Conservation (phyloP, 2,113 vertebrate genomes). For the Falco punctatus region DNA sequence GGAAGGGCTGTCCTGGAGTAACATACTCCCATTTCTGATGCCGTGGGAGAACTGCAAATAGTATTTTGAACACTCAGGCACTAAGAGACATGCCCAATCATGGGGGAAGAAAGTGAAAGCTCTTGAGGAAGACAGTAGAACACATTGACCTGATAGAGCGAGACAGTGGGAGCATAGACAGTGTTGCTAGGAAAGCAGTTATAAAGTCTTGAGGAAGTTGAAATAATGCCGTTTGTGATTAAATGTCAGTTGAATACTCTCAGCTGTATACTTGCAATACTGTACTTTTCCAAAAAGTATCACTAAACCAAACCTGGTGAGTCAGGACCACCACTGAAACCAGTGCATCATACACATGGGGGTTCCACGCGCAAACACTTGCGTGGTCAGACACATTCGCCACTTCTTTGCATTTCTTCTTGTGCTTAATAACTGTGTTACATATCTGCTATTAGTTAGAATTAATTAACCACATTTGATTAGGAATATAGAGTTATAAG, state of each 20-base stretch:
- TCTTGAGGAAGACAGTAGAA: not conserved
- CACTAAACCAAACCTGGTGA: not conserved
- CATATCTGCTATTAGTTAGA: no score
- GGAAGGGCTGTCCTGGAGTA: not conserved
- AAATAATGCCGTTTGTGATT: not conserved
- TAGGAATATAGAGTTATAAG: no score
- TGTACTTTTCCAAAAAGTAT: not conserved
- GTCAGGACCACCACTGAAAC: not conserved
- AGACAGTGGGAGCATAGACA: not conserved
- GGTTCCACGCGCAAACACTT: rapidly evolving
- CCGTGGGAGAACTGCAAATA: not conserved
- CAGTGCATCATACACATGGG: rapidly evolving
- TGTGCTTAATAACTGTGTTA: not conserved
- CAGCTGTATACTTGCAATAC: not conserved
- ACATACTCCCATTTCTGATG: not conserved
- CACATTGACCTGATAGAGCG: not conserved
- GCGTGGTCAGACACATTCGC: not conserved
- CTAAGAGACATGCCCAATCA: not conserved
- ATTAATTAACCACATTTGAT: no score
- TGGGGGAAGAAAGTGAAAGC: not conserved
- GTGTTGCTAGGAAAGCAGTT: not conserved
- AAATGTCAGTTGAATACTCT: not conserved
- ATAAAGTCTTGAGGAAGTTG: not conserved
- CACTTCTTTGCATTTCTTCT: not conserved
- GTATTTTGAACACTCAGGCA: not conserved